phyloP scores from a whole-genome alignment of 1,140 invertebrate species.

The Lycorma delicatula region DNA sequence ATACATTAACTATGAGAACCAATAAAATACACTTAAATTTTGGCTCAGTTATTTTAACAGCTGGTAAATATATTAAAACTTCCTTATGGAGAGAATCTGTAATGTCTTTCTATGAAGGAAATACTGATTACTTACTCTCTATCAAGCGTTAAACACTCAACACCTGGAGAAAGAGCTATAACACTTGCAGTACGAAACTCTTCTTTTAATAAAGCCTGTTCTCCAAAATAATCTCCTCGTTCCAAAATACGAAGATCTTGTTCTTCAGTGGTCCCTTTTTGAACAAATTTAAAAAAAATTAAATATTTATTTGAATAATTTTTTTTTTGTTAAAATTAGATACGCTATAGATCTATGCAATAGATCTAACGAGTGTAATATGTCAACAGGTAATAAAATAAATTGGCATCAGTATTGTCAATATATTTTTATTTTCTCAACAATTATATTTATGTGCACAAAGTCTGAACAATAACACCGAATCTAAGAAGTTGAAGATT shows the following conservation, averaged over 20 bases:
- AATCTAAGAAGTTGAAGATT: too few relatives aligned
- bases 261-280: slow-evolving; percentile 38
- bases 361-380: too few relatives aligned
- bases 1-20: too few relatives aligned
- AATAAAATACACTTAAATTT: too few relatives aligned
- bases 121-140: slow-evolving; percentile 46
- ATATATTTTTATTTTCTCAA: too few relatives aligned
- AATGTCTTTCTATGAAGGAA: too few relatives aligned
- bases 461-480: too few relatives aligned
- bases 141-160: slow-evolving; percentile 76
- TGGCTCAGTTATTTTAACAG: too few relatives aligned
- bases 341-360: neutral
- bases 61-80: too few relatives aligned
- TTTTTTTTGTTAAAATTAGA: neutral
- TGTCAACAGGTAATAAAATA: too few relatives aligned
- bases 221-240: slow-evolving; percentile 59
- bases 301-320: neutral
- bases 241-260: slow-evolving; percentile 47
- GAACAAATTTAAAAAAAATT: slow-evolving; percentile 6
- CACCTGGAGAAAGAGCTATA: slow-evolving; percentile 64
- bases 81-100: neutral
- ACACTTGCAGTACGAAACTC: slow-evolving; percentile 71
- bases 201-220: slow-evolving; percentile 60
- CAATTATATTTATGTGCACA: too few relatives aligned
- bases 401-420: too few relatives aligned